phyloP scores from a whole-genome alignment of 2,113 vertebrate genomes.

The Cryptoleucopteryx plumbea region DNA sequence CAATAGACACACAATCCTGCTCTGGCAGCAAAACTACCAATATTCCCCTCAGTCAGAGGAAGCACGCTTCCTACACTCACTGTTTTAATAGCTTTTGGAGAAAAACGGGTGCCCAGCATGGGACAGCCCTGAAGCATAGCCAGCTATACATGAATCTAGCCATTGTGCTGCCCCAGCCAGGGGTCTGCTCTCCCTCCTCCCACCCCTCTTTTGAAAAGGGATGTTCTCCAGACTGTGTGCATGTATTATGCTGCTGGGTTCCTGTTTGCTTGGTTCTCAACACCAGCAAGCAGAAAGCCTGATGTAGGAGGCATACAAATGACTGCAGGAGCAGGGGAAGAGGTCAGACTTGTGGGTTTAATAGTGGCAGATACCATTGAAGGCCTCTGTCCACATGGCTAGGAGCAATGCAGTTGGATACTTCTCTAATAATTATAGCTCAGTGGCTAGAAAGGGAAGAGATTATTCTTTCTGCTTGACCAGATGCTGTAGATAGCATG shows the following conservation, averaged over 20 bases:
- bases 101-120: background rate
- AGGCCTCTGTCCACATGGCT: background rate
- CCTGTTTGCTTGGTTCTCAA: background rate
- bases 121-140: background rate
- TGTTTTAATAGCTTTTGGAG: background rate
- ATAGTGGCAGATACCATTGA: background rate
- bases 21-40: background rate
- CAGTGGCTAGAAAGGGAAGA: background rate
- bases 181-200: background rate
- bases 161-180: constrained; percentile 23
- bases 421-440: background rate
- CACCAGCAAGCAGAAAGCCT: background rate
- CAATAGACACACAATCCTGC: background rate
- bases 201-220: background rate
- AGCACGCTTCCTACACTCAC: background rate
- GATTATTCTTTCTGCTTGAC: background rate
- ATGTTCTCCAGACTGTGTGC: background rate
- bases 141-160: constrained; percentile 1
- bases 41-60: background rate
- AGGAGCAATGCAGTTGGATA: background rate
- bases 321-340: background rate
- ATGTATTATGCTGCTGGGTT: background rate
- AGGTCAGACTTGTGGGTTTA: background rate
- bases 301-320: background rate
- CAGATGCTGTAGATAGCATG: background rate